Conservation (phyloP, 1,140 invertebrate species). For the Wiebesia pumilae region DNA sequence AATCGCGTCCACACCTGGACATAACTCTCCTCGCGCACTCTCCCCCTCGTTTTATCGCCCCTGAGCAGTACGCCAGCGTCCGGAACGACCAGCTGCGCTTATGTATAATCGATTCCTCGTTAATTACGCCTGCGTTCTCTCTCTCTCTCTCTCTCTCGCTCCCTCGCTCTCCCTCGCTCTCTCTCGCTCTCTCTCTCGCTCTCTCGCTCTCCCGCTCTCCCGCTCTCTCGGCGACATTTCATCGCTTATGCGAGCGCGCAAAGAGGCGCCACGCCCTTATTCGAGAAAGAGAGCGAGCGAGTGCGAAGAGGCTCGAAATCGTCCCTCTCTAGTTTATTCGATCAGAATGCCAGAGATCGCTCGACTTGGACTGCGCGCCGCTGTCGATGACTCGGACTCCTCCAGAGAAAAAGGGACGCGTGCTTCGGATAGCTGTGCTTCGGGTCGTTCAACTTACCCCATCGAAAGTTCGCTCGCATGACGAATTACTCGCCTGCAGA, state of each 20-base stretch:
- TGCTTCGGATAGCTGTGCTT: neutral
- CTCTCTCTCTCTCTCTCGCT: neutral
- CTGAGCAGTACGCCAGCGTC: neutral
- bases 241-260: neutral
- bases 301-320: neutral
- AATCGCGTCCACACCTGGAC: conserved; percentile 51
- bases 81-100: conserved; percentile 5
- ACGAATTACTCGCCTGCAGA: conserved; percentile 43
- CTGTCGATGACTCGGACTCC: neutral
- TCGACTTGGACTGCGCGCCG: neutral
- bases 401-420: neutral
- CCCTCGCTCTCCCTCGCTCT: neutral
- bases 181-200: neutral
- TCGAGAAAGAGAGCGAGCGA: neutral
- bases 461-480: conserved; percentile 23
- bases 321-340: conserved; percentile 28
- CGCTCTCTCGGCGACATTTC: neutral
- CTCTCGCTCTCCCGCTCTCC: neutral
- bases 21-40: neutral
- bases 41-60: neutral
- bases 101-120: conserved; percentile 40
- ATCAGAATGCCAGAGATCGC: conserved; percentile 19
- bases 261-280: conserved; percentile 32
- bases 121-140: neutral
- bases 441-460: conserved; percentile 42